phyloP scores from a whole-genome alignment of 2,888 invertebrate species.

The Drosophila kokeensis region DNA sequence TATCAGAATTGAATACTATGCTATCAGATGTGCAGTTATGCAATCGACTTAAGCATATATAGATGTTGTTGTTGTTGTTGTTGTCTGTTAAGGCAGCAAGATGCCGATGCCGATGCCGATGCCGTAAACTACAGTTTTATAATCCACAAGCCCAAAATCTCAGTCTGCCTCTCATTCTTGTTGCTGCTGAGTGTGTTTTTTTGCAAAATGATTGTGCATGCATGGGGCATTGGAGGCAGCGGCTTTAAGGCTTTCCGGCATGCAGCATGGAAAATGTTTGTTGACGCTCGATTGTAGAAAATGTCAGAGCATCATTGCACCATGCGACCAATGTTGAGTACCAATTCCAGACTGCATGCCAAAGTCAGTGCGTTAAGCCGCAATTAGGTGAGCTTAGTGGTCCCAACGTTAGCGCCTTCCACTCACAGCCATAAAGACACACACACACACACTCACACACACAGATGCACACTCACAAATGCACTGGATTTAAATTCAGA shows the following conservation, averaged over 20 bases:
- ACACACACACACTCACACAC: background rate
- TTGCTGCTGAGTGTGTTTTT: slow-evolving; percentile 29
- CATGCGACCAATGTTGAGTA: background rate
- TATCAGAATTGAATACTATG: background rate
- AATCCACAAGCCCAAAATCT: slow-evolving; percentile 14
- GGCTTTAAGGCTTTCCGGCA: background rate
- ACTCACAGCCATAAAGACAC: background rate
- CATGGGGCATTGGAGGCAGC: background rate
- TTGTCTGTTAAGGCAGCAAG: background rate
- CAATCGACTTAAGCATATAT: background rate
- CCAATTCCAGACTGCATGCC: slow-evolving; percentile 38
- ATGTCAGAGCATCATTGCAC: slow-evolving; percentile 1
- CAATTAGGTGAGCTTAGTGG: slow-evolving; percentile 58
- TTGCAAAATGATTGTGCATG: slow-evolving; percentile 29
- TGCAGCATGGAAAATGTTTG: background rate
- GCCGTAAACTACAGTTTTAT: slow-evolving; percentile 30
- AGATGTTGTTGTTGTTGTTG: no score
- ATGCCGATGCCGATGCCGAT: slow-evolving; percentile 23
- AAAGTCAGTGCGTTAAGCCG: slow-evolving; percentile 56
- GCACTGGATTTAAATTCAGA: background rate
- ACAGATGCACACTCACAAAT: background rate
- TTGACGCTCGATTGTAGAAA: slow-evolving; percentile 13
- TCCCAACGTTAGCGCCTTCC: slow-evolving; percentile 1
- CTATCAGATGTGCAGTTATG: background rate
- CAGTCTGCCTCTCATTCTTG: slow-evolving; percentile 23